Conservation (phyloP, 2,797 vertebrate species). For the Remorina albescens region DNA sequence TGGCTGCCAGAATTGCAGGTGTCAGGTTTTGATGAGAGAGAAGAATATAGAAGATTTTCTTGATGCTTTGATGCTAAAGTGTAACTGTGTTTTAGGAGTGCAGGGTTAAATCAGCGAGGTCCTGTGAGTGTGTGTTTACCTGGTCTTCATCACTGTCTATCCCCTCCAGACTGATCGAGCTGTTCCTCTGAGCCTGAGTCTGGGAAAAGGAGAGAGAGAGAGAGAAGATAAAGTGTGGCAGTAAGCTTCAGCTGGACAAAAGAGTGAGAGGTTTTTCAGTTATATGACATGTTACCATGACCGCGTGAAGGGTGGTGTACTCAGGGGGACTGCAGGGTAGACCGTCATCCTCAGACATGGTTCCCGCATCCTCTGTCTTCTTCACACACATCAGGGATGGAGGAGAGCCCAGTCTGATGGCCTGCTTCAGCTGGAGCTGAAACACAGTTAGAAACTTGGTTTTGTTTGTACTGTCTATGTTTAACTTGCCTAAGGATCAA, state of each 20-base stretch:
- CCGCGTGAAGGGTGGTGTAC: slow-evolving; percentile 74
- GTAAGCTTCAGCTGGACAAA: not conserved
- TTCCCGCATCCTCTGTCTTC: slow-evolving; percentile 82
- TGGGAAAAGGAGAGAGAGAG: slow-evolving; percentile 47
- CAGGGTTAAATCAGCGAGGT: not conserved
- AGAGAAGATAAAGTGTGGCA: not conserved
- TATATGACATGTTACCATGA: slow-evolving; percentile 60
- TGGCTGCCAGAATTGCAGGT: no score
- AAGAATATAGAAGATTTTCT: not conserved
- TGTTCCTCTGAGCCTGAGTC: slow-evolving; percentile 81
- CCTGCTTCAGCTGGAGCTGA: slow-evolving; percentile 85
- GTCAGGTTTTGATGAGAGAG: not conserved
- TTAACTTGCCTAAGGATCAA: not conserved
- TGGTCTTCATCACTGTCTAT: slow-evolving; percentile 88
- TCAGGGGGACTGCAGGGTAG: slow-evolving; percentile 87
- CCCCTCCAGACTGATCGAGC: slow-evolving; percentile 87
- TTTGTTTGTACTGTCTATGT: not conserved
- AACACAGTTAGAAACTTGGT: not conserved
- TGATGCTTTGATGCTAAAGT: not conserved
- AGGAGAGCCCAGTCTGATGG: slow-evolving; percentile 86
- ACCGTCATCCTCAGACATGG: slow-evolving; percentile 86
- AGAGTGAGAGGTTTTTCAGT: not conserved
- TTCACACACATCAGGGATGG: slow-evolving; percentile 80
- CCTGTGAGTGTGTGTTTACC: slow-evolving; percentile 66
- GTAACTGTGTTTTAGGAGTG: not conserved